Conservation (phyloP, 2,113 vertebrate genomes). For the Nipponia nippon region DNA sequence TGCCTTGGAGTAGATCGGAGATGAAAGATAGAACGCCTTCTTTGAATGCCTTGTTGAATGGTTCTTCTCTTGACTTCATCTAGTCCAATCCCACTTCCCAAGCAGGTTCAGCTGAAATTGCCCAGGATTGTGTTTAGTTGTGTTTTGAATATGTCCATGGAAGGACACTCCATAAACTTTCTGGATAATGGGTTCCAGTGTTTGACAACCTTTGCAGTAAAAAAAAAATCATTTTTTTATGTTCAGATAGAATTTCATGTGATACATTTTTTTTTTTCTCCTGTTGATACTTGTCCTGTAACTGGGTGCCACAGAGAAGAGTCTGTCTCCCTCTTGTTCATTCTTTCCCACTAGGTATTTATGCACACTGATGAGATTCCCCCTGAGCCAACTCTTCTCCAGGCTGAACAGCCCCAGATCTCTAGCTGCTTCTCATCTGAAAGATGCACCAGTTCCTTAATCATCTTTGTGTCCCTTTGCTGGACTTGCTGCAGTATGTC, state of each 20-base stretch:
- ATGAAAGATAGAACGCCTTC: neutral
- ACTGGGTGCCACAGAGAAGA: neutral
- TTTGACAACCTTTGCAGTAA: neutral
- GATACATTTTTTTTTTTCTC: neutral
- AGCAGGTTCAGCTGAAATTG: neutral
- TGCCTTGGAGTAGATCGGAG: neutral
- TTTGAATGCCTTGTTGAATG: neutral
- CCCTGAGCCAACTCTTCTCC: neutral
- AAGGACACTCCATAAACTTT: neutral
- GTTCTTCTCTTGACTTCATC: neutral
- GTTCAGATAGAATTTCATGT: neutral
- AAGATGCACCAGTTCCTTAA: neutral
- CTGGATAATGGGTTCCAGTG: neutral
- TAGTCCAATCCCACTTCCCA: neutral
- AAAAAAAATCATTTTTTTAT: neutral
- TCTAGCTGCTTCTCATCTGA: neutral
- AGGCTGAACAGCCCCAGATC: neutral
- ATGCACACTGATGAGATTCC: neutral
- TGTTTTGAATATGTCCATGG: neutral
- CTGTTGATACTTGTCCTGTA: neutral
- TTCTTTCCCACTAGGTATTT: neutral
- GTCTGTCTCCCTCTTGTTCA: neutral
- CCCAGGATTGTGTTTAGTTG: neutral
- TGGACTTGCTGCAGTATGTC: neutral
- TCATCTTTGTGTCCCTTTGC: too few species aligned